phyloP scores from a whole-genome alignment of 2,888 invertebrate species.

The Drosophila mimica region DNA sequence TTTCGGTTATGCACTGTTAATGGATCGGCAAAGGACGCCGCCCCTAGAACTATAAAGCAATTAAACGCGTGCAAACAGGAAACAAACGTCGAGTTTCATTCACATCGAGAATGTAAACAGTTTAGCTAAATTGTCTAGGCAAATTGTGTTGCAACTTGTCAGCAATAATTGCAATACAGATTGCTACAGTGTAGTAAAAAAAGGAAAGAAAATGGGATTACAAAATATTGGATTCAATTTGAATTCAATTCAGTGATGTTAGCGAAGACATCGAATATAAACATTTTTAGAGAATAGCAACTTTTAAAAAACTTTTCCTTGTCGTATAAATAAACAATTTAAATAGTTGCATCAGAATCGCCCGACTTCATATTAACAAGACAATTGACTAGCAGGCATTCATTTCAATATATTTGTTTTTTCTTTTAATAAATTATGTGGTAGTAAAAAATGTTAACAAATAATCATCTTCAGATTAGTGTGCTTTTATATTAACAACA shows the following conservation, averaged over 20 bases:
- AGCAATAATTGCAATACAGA: neutral
- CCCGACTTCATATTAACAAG: neutral
- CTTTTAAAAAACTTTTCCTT: neutral
- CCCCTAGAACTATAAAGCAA: conserved; percentile 10
- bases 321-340: neutral
- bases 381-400: neutral
- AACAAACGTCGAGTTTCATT: conserved; percentile 35
- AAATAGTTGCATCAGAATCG: neutral
- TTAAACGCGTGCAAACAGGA: conserved; percentile 27
- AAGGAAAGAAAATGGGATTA: neutral
- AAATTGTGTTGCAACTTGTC: conserved; percentile 11
- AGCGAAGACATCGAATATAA: neutral
- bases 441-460: neutral
- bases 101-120: conserved; percentile 10
- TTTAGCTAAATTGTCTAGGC: neutral
- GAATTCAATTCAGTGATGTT: neutral
- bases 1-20: conserved; percentile 49
- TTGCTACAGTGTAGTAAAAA: neutral
- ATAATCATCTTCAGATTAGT: neutral
- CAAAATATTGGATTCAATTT: neutral
- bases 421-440: neutral
- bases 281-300: neutral
- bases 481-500: neutral
- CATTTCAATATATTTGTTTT: neutral
- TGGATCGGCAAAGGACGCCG: conserved; percentile 17